Evolutionary conservation across 2,797 vertebrate genomes (phyloP), one percentile per base, ranked within the genome.

Genomic region (Myripristis jacobus): DNA sequence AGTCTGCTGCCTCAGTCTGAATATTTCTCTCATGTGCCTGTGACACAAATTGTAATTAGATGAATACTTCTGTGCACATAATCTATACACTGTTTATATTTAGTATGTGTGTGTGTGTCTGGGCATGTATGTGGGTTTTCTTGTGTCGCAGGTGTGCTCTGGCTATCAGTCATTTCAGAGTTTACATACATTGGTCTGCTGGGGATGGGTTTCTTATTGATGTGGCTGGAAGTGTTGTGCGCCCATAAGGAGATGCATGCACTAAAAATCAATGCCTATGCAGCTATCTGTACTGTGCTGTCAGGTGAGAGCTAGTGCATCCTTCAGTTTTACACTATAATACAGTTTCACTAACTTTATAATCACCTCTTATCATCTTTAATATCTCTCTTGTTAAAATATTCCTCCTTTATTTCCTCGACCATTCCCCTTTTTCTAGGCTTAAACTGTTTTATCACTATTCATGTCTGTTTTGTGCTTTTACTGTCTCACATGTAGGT

Each of bases 241-340:
- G 92, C 88, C 13, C 92, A 91, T 69, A 95, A 94, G 81, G 94
- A 95, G 85, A 95, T 96, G 87, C 89, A 94, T 41, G 93, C 94
- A 0, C 90, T 96, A 10, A 96, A 95, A 87, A 94, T 96, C 76
- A 96, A 95, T n/a, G 95, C 94, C 53, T 96, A 92, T 47, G 95
- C 95, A 38, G 95, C 95, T 0, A 92, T 96, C 73, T 95, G 95
- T 67, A 96, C 94, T 3, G 95, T 95, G 47, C 84, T 96, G 24
- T 96, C 95, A 84, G 95, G 95, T 96, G 81, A 77, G 89, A 21
- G 15, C 2, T 3, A 0, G 3, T 21, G 4, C 25, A 4, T n/a
- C 16, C 15, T 22, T 57, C 12, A 25, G 4, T 52, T 43, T 54
- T 7, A 61, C 12, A 54, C 18, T 34, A 9, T 24, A 62, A 13